These are phyloP conservation scores for Nephrotoma flavescens DNA, from an alignment of 2,888 invertebrate species.

Conservation along the genomic window DNA sequence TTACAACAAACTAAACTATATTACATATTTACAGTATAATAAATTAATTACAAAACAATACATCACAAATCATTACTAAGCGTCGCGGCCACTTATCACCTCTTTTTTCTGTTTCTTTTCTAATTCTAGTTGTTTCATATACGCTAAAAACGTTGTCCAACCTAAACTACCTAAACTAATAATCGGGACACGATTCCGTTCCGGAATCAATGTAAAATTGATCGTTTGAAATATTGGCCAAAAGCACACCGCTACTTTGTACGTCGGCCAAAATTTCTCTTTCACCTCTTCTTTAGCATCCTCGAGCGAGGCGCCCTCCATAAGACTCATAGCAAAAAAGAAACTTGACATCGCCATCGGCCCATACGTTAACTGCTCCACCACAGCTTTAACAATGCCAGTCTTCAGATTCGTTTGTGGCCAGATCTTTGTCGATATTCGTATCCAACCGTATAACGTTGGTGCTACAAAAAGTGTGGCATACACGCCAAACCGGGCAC, in stretches of 20 bases:
- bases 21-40: too few species aligned
- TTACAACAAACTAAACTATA: too few species aligned
- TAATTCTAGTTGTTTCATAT: constrained; percentile 49
- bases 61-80: not conserved
- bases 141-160: constrained; percentile 64
- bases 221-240: constrained; percentile 62
- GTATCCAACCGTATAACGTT: constrained; percentile 65
- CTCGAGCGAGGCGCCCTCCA: constrained; percentile 50
- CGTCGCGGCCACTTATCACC: not conserved
- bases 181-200: constrained; percentile 57
- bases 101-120: not conserved
- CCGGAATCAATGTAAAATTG: constrained; percentile 54
- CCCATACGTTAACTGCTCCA: constrained; percentile 61
- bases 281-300: constrained; percentile 52
- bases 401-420: constrained; percentile 53
- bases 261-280: constrained; percentile 60
- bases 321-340: constrained; percentile 58
- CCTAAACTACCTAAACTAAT: constrained; percentile 56
- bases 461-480: constrained; percentile 74
- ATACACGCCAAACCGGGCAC: constrained; percentile 57
- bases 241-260: constrained; percentile 41
- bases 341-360: constrained; percentile 64
- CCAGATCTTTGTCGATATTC: constrained; percentile 59
- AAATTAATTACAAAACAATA: too few species aligned
- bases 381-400: constrained; percentile 49